phyloP scores from a whole-genome alignment of 2,113 vertebrate genomes.

The Cinclus cinclus region DNA sequence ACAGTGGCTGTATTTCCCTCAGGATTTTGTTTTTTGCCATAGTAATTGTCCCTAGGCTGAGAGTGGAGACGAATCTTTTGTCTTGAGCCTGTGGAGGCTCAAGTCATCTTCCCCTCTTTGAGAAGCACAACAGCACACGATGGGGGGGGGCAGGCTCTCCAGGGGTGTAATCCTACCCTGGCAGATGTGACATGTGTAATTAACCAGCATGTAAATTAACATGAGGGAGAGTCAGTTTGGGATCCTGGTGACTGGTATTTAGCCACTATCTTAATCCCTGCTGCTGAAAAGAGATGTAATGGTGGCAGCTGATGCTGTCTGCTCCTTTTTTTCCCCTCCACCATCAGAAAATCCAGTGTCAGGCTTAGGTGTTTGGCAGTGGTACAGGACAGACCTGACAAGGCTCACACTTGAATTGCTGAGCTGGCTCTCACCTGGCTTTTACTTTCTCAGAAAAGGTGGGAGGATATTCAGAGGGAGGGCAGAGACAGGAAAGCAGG shows the following conservation, averaged over 20 bases:
- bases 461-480: background rate
- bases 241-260: background rate
- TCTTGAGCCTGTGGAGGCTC: background rate
- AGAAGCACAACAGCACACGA: background rate
- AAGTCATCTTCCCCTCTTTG: background rate
- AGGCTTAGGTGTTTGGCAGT: background rate
- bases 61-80: background rate
- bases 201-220: conserved; percentile 29
- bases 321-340: background rate
- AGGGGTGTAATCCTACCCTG: conserved; percentile 16
- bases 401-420: background rate
- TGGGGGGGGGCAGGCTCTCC: background rate
- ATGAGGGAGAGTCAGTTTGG: background rate
- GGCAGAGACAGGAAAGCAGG: background rate
- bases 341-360: conserved; percentile 1
- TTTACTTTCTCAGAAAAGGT: background rate
- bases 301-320: background rate
- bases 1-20: background rate
- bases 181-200: background rate
- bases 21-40: background rate
- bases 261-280: background rate
- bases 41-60: background rate
- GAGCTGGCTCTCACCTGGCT: background rate
- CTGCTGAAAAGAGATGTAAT: background rate
- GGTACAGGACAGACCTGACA: background rate